Evolutionary conservation across 2,113 vertebrate species (phyloP), one percentile per base, ranked within the genome.

Genomic region (Notarius lentiginosus): DNA sequence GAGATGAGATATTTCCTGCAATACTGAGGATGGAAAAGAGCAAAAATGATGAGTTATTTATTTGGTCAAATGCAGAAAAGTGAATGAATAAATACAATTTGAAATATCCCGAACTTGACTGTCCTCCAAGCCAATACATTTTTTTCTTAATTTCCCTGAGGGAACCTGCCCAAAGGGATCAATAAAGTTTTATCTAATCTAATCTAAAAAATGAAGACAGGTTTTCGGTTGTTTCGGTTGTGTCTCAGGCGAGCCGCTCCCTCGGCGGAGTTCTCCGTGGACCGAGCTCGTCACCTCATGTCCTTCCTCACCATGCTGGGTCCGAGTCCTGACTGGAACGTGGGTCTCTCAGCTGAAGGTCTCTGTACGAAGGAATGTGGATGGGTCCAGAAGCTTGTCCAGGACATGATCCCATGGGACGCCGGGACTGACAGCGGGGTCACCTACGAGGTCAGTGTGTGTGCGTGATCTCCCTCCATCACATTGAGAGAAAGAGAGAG

Each of bases 401-500:
- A 99, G 91, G 98, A 99, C 91, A 90, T 99, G 89, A 99, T 99
- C 79, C 98, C 98, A 22, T 99, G 98, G 98, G 98, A 99, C 17
- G 97, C 98, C 0, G 98, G 98, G 91, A 99, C 98, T 0, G 98
- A 99, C 94, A 97, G 96, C 0, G 98, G 98, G 0, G 96, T 99
- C 82, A 96, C 96, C 65, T 99, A 99, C 2, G 98, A 99, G 97
- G 98, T 99, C 87, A 92, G 92, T 76, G 34, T 41, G 34, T 41
- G 34, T 41, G 41, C 3, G 41, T 41, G 41, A 41, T 4, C 41
- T 30, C 10, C 47, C 10, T 75, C n/a, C 6, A 9, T 41, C 41
- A 2, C 14, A 65, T 30, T 55, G 41, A 68, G 27, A 14, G 12
- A 58, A 4, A 41, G 41, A 41, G 4, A 41, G 41, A 41, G 41